phyloP scores from a whole-genome alignment of 2,113 vertebrate species.

The Baryphthengus martii region DNA sequence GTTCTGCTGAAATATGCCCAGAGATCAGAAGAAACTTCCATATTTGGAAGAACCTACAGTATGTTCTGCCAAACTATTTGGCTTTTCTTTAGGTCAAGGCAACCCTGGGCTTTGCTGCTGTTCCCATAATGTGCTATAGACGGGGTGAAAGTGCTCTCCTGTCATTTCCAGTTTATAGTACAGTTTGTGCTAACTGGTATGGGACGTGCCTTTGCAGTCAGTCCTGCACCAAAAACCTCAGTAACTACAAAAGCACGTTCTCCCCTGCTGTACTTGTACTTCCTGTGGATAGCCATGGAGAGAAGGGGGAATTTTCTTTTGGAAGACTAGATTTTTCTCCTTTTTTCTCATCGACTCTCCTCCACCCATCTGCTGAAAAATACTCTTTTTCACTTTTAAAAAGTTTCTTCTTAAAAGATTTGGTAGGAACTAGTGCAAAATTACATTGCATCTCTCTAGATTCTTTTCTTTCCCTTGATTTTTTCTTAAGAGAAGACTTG shows the following conservation, averaged over 20 bases:
- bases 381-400: background rate
- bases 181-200: conserved; percentile 33
- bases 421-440: background rate
- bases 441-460: background rate
- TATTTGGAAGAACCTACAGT: conserved; percentile 61
- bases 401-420: background rate
- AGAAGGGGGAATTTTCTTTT: background rate
- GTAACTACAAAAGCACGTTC: background rate
- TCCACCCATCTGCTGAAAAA: background rate
- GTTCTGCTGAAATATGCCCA: conserved; percentile 31
- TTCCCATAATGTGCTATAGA: conserved; percentile 37
- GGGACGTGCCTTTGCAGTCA: conserved; percentile 26
- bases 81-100: conserved; percentile 67
- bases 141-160: background rate
- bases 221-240: background rate
- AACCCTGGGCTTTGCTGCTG: conserved; percentile 49
- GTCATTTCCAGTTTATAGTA: conserved; percentile 39
- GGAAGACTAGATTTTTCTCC: background rate
- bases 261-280: background rate
- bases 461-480: background rate
- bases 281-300: background rate
- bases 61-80: conserved; percentile 65
- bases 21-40: conserved; percentile 53
- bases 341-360: background rate
- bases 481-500: background rate